Evolutionary conservation across 2,797 vertebrate species (phyloP).

Genomic region (Sardinella longiceps): DNA sequence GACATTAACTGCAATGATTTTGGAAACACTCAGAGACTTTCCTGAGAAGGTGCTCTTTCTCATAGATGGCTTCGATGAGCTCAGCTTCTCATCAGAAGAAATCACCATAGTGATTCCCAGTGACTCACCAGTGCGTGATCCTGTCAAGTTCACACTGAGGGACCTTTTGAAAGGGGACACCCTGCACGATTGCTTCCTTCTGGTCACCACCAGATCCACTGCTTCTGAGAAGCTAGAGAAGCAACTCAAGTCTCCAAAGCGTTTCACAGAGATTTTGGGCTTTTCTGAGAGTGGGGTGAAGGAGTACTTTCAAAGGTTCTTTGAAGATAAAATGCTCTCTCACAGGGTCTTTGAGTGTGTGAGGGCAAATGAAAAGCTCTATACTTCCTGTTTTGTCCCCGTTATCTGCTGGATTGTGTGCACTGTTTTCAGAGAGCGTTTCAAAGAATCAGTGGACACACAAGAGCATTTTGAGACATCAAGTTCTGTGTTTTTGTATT

Average conservation of each 20-base stretch:
- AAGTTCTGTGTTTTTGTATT: not conserved
- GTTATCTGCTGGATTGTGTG: slow-evolving; percentile 9
- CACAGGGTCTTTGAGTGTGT: not conserved
- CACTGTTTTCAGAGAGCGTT: not conserved
- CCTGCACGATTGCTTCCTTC: not conserved
- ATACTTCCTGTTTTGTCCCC: not conserved
- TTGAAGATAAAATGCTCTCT: not conserved
- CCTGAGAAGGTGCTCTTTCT: not conserved
- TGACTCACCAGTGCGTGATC: not conserved
- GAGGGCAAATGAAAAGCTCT: not conserved
- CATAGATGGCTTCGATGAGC: not conserved
- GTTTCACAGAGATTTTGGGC: not conserved
- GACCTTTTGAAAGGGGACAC: not conserved
- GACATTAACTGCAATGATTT: not conserved
- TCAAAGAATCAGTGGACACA: not conserved
- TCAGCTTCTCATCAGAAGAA: not conserved
- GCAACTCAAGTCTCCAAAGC: not conserved
- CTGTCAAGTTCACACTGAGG: not conserved
- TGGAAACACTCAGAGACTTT: not conserved
- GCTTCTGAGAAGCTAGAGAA: not conserved
- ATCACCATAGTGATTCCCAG: not conserved
- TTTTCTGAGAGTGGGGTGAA: not conserved
- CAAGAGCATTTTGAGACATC: not conserved
- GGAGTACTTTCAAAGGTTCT: not conserved
- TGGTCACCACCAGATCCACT: slow-evolving; percentile 2